Conservation (phyloP, 2,113 vertebrate genomes). For the Elgaria multicarinata region DNA sequence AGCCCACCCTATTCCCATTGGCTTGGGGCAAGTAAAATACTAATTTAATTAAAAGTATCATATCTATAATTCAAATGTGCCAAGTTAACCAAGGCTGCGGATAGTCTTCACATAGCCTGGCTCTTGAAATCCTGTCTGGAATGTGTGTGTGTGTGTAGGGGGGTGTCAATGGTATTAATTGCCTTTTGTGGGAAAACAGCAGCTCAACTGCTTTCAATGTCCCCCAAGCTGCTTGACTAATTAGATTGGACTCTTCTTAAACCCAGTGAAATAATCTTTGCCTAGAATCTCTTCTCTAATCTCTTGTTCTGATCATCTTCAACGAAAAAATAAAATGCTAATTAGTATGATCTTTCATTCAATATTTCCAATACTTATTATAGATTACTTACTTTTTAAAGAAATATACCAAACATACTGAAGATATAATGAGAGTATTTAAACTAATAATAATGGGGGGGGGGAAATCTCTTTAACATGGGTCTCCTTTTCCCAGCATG, state of each 20-base stretch:
- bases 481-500: conserved; percentile 8
- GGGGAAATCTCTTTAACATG: neutral
- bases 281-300: neutral
- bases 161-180: neutral
- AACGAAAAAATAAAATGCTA: neutral
- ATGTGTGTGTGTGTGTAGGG: neutral
- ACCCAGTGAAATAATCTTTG: neutral
- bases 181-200: neutral
- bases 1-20: too few relatives aligned
- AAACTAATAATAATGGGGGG: neutral
- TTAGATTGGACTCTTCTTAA: neutral
- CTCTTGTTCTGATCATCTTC: neutral
- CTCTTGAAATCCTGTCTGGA: neutral
- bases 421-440: neutral
- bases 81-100: neutral
- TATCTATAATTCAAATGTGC: neutral
- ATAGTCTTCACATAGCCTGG: neutral
- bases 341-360: neutral
- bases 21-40: too few relatives aligned
- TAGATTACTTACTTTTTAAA: neutral
- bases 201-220: neutral
- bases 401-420: neutral
- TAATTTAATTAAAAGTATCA: neutral
- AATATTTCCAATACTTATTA: neutral
- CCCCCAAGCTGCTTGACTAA: neutral